Base-by-base conservation (phyloP, 2,888 invertebrate genomes). In the Nemurella pictetii region DNA sequence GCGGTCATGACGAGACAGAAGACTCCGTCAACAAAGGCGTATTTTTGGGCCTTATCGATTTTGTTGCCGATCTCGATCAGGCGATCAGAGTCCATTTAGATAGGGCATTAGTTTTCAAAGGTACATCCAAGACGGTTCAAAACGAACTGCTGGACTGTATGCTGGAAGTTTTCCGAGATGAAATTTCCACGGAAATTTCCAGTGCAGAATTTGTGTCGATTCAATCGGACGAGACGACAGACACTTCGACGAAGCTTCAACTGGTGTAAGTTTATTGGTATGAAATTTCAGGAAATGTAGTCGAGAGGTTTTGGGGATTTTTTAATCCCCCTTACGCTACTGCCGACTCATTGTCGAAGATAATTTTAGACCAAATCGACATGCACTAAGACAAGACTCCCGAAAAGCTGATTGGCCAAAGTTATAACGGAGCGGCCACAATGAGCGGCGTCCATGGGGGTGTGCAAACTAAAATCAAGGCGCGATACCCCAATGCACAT, bases 101-200 rank as follows among this genome's bases (percentile, higher is more conserved):
- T 27, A 87, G 82, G 25, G 75, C 87, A n/a, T 86, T 87, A 20
- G 88, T 87, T 29, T 89, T 89, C 86, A 88, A 88, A 87, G 88
- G 88, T 20, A 87, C 87, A n/a, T 89, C 88, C 0, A 89, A 88
- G 86, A 89, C n/a, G n/a, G n/a, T n/a, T n/a, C n/a, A n/a, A n/a
- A n/a, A n/a, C n/a, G n/a, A 89, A 81, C 82, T 89, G 4, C 85
- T 89, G 29, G 87, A 89, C n/a, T 88, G 87, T 29, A 88, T 89
- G 84, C 85, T 89, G 20, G 87, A 87, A 80, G 88, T 89, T 3
- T 88, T 86, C 84, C 87, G 84, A 25, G 87, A 88, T 36, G 86
- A 88, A 85, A 88, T 89, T 72, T 77, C 81, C 12, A 85, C 84
- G 74, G 88, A 89, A 87, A 88, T 89, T 75, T 73, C 84, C 15